Percentiles rank a stretch among this genome's conserved stretches.
Conservation (phyloP, 2,797 vertebrate species). For the Tarsius wallacei region DNA sequence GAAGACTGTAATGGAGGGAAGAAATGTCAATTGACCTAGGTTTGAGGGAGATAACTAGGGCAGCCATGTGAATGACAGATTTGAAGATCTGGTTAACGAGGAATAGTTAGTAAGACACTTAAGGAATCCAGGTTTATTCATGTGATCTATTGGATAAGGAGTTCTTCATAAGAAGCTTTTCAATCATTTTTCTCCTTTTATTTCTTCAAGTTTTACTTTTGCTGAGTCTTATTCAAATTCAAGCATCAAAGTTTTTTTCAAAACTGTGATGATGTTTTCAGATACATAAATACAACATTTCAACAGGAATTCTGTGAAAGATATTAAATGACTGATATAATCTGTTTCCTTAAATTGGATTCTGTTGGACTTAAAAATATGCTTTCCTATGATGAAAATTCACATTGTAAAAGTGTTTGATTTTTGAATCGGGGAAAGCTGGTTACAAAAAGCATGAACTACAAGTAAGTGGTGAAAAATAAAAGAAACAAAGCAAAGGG, state of each 20-base stretch:
- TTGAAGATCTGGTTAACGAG: conserved; percentile 26
- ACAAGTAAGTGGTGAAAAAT: conserved; percentile 30
- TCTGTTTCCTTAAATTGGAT: conserved; percentile 58
- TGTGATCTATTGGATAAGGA: background rate
- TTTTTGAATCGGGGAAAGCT: conserved; percentile 22
- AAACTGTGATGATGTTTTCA: conserved; percentile 50
- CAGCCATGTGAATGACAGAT: background rate
- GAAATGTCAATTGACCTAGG: background rate
- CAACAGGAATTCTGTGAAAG: conserved; percentile 36
- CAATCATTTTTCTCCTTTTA: background rate
- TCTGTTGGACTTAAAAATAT: conserved; percentile 38
- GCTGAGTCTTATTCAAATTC: conserved; percentile 56
- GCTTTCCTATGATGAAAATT: conserved; percentile 8
- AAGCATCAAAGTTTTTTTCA: conserved; percentile 27
- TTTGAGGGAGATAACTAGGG: background rate
- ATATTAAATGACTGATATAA: conserved; percentile 73
- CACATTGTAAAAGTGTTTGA: conserved; percentile 56
- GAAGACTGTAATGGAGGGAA: background rate
- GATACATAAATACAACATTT: conserved; percentile 54
- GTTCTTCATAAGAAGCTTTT: background rate
- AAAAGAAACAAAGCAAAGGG: conserved; percentile 14
- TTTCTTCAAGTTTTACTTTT: conserved; percentile 47
- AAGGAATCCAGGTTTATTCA: conserved; percentile 45
- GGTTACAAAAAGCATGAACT: conserved; percentile 19
- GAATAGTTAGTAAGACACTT: conserved; percentile 30